These are phyloP conservation scores for Cavia porcellus DNA, from an alignment of 2,113 vertebrate species.

Conservation along the genomic window DNA sequence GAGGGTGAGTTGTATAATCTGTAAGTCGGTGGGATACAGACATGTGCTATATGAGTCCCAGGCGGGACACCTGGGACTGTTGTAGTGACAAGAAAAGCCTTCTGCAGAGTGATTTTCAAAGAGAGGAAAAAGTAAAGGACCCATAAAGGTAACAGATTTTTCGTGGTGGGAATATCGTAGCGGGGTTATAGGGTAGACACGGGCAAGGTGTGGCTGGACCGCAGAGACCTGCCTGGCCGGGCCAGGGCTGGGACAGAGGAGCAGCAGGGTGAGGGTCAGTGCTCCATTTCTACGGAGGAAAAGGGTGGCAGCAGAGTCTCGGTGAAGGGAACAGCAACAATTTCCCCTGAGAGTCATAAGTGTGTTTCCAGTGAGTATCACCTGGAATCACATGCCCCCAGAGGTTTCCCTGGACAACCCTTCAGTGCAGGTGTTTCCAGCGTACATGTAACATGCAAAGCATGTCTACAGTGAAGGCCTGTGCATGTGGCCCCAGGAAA, in stretches of 20 bases:
- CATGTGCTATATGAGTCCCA: neutral
- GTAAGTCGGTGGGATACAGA: neutral
- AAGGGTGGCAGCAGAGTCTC: neutral
- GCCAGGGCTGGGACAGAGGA: neutral
- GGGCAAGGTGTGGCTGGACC: neutral
- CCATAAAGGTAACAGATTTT: neutral
- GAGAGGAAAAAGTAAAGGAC: neutral
- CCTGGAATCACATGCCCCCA: neutral
- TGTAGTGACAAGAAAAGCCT: neutral
- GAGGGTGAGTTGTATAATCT: neutral
- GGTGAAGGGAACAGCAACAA: neutral
- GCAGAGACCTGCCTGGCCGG: too few relatives aligned
- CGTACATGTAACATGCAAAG: neutral
- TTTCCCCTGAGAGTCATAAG: neutral
- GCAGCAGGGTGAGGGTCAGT: too few relatives aligned
- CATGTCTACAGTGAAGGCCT: neutral
- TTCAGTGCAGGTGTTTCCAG: neutral
- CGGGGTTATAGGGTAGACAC: neutral
- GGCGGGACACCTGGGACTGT: neutral
- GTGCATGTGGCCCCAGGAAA: too few relatives aligned
- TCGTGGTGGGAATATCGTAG: neutral
- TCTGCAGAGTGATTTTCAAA: neutral
- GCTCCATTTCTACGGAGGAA: neutral
- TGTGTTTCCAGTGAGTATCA: neutral
- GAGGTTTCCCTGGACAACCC: neutral